Percentiles rank a stretch among this genome's conserved stretches.
Evolutionary conservation across 64 coral and sea anemone species (phyloP).

Genomic region (Pocillopora damicornis): DNA sequence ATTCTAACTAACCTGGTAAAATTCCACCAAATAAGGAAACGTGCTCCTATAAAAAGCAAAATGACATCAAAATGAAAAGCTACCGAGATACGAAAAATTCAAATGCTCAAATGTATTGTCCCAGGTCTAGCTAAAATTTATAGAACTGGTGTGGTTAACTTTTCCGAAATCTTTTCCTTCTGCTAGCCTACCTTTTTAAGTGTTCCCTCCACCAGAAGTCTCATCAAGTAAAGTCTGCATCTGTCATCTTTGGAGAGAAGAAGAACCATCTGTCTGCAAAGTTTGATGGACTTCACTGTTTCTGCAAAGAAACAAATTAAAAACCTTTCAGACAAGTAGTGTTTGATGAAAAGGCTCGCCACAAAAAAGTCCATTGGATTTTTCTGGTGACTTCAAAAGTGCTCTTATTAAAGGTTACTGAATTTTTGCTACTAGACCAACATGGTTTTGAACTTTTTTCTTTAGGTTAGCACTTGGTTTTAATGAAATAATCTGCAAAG

Average conservation of each 20-base stretch:
- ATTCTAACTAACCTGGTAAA: constrained; percentile 25
- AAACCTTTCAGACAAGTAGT: not conserved
- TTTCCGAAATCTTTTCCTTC: not conserved
- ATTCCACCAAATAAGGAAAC: constrained; percentile 29
- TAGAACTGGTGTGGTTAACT: not conserved
- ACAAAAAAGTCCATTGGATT: too few relatives aligned
- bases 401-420: too few relatives aligned
- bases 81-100: not conserved
- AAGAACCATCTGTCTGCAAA: constrained; percentile 35
- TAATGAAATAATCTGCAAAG: too few relatives aligned
- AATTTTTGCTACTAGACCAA: too few relatives aligned
- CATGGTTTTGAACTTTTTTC: too few relatives aligned
- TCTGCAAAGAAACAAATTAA: not conserved
- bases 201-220: constrained; percentile 40
- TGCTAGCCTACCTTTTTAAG: constrained; percentile 45
- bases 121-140: not conserved
- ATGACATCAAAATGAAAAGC: not conserved
- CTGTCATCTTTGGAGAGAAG: constrained; percentile 33
- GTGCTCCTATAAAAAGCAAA: constrained; percentile 44
- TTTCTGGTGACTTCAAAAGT: too few relatives aligned
- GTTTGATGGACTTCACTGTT: constrained; percentile 36
- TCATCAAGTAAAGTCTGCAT: constrained; percentile 41
- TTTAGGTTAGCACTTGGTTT: too few relatives aligned
- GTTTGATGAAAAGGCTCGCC: too few relatives aligned
- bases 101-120: not conserved